phyloP scores from a whole-genome alignment of 2,113 vertebrate genomes.

The Engraulis encrasicolus region DNA sequence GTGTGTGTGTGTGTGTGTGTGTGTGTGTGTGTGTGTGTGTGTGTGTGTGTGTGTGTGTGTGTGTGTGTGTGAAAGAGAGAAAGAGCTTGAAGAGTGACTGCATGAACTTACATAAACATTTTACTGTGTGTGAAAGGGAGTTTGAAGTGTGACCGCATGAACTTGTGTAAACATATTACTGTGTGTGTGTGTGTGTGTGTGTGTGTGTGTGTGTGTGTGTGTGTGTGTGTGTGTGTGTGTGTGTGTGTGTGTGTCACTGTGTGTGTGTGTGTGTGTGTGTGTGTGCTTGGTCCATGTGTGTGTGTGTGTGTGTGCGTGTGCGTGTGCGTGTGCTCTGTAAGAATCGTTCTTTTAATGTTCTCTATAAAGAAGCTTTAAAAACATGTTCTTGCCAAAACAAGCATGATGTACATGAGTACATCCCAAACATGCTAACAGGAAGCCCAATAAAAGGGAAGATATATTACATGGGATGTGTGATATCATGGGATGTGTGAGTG shows the following conservation, averaged over 20 bases:
- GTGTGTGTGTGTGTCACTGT: constrained; percentile 25
- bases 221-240: constrained; percentile 22
- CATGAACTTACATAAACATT: background rate
- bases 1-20: constrained; percentile 26
- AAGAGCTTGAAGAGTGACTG: background rate
- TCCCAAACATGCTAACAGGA: constrained; percentile 25
- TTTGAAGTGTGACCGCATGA: background rate
- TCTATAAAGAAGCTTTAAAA: constrained; percentile 29
- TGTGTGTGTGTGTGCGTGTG: constrained; percentile 8
- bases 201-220: constrained; percentile 28
- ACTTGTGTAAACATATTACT: background rate
- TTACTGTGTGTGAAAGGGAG: constrained; percentile 10
- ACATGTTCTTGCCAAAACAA: constrained; percentile 39
- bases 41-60: constrained; percentile 37
- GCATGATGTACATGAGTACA: constrained; percentile 47
- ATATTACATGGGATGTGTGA: constrained; percentile 2
- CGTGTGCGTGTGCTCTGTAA: constrained; percentile 25
- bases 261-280: constrained; percentile 31
- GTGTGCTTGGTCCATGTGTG: background rate
- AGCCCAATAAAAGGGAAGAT: constrained; percentile 42
- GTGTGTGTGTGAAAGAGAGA: constrained; percentile 27
- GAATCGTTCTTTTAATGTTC: constrained; percentile 22
- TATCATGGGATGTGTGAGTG: constrained; percentile 11
- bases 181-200: constrained; percentile 24
- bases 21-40: constrained; percentile 16